Evolutionary conservation across 2,888 invertebrate species (phyloP), one percentile per base, ranked within the genome.

Genomic region (Diloba caeruleocephala): DNA sequence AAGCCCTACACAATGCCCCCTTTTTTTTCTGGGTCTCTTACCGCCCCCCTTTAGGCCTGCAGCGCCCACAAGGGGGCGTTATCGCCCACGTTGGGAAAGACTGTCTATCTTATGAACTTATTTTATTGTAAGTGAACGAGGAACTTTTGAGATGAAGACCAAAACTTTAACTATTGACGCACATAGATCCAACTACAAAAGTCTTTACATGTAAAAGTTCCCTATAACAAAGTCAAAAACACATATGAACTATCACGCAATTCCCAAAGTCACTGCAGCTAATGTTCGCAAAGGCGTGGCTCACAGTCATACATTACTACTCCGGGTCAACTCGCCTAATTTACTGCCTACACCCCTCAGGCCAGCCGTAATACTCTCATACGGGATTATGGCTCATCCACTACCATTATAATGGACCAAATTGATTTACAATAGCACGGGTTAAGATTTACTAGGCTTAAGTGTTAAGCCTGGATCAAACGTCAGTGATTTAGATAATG

Each of bases 391-490:
- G 52, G 69, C 53, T 62, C 70, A 71, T 71, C 70, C 72, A 54
- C 45, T 29, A 54, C 41, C 48, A 56, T 74, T 66, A 75, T 76
- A 75, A 75, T 63, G 70, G 71, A 46, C 68, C 60, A 70, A 73
- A 75, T 75, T 75, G 75, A 75, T 75, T 75, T 75, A 75, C 74
- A 75, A 75, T 72, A 64, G 65, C 61, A 52, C 50, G 58, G 59
- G 55, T 66, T 70, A 66, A 74, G 66, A 74, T 71, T 71, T 64
- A 65, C 36, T 64, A 45, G 49, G 69, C 60, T 74, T 74, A 64
- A 62, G 53, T 70, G 73, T 67, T 72, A 65, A 71, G 55, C 68
- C 17, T 37, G 41, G 45, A 54, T 54, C 60, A 71, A 56, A 60
- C 55, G 54, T 52, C 46, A 61, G 36, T 46, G 53, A 56, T 55